Evolutionary conservation across 2,797 vertebrate genomes (phyloP).

Genomic region (Girardinus metallicus): DNA sequence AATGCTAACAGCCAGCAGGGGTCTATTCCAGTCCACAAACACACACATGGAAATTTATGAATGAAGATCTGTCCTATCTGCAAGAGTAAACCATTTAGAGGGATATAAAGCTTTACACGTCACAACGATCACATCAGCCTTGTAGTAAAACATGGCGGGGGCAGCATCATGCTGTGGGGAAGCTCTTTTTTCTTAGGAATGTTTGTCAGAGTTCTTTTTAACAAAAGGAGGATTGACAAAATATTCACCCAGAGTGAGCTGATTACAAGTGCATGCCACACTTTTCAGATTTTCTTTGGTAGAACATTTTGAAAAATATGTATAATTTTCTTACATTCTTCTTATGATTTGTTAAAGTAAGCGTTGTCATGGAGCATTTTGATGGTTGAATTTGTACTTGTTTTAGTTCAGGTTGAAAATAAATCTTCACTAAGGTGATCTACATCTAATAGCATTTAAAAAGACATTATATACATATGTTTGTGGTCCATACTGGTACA

Average conservation of each 20-base stretch:
- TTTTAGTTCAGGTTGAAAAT: background rate
- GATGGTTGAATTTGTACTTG: background rate
- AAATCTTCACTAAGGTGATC: background rate
- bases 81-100: slow-evolving; percentile 7
- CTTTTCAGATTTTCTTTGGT: too few relatives aligned
- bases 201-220: background rate
- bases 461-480: background rate
- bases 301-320: too few relatives aligned
- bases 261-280: background rate
- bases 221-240: background rate
- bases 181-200: background rate
- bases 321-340: background rate
- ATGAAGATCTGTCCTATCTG: slow-evolving; percentile 19
- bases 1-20: slow-evolving; percentile 52
- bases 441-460: background rate
- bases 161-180: background rate
- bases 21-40: slow-evolving; percentile 32
- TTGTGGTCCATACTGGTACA: background rate
- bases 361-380: background rate
- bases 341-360: background rate
- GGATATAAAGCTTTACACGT: background rate
- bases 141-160: background rate
- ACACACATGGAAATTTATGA: slow-evolving; percentile 16
- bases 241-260: background rate
- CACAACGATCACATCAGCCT: background rate